Evolutionary conservation across 1,140 invertebrate genomes (phyloP), one percentile per base, ranked within the genome.

Genomic region (Drosophila littoralis): DNA sequence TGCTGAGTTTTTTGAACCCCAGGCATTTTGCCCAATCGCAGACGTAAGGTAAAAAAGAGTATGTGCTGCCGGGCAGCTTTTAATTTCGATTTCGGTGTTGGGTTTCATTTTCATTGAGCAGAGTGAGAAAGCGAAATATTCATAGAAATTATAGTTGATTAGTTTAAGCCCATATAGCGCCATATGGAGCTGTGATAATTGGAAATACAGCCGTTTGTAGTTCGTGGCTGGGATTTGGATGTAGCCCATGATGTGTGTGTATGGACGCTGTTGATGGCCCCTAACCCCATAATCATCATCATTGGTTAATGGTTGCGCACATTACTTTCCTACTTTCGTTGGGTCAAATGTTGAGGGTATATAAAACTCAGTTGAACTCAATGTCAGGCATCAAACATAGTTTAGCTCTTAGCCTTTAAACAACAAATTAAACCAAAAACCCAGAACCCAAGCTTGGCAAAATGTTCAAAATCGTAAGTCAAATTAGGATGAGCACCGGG

Each of bases 391-490:
- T 89, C 85, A 89, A 81, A 84, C 70, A 84, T 57, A 84, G 58
- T 52, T 81, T 65, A 81, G 84, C 84, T 84, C 74, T 89, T 81
- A 78, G 77, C 79, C 73, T 76, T 79, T 74, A 71, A 75, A 76
- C 77, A 61, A n/a, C 52, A 85, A 57, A 28, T 5, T 32, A 64
- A 75, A 63, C 51, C 15, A 69, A 70, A 38, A 71, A 69, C 64
- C 48, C 40, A 57, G 61, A 86, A 48, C 60, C 70, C 46, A 89
- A 89, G 75, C 77, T 52, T 54, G 85, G 84, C 81, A 58, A 89
- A 90, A 89, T 89, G 84, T 89, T 69, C 54, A 89, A 75, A 57
- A 60, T 81, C 52, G 84, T 89, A 89, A 89, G 84, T 90, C 22
- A 28, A 28, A 28, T 5, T 28, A 28, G 22, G 22, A 28, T 28